Evolutionary conservation across 2,113 vertebrate species (phyloP).

Genomic region (Chionomys nivalis): DNA sequence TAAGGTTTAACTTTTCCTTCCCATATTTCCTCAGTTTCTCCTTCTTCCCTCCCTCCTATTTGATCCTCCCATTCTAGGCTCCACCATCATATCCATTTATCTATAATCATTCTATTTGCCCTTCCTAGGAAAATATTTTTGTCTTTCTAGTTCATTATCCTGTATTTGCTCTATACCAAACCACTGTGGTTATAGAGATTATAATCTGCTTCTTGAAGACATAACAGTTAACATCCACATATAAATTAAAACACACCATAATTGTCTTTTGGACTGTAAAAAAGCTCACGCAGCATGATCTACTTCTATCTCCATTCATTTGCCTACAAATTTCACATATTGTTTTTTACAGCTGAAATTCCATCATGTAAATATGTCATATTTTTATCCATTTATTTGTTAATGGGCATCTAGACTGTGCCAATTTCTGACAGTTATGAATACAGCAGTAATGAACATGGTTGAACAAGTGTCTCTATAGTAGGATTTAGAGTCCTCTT

Average conservation of each 20-base stretch:
- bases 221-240: not conserved
- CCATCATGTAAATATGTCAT: not conserved
- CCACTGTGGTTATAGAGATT: not conserved
- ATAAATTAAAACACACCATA: not conserved
- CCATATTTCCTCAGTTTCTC: not conserved
- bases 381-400: not conserved
- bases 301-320: not conserved
- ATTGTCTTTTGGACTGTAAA: not conserved
- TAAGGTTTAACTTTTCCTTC: not conserved
- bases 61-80: not conserved
- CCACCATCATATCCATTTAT: not conserved
- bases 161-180: not conserved
- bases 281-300: not conserved
- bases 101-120: not conserved
- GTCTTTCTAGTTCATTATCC: not conserved
- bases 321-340: not conserved
- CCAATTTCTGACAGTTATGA: not conserved
- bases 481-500: not conserved
- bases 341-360: not conserved
- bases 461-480: no score
- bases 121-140: not conserved
- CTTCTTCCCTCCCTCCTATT: not conserved
- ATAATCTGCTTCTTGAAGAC: not conserved
- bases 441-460: not conserved
- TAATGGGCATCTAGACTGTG: not conserved